These are phyloP conservation scores for Apis mellifera DNA, from an alignment of 1,140 invertebrate genomes.

Conservation along the genomic window DNA sequence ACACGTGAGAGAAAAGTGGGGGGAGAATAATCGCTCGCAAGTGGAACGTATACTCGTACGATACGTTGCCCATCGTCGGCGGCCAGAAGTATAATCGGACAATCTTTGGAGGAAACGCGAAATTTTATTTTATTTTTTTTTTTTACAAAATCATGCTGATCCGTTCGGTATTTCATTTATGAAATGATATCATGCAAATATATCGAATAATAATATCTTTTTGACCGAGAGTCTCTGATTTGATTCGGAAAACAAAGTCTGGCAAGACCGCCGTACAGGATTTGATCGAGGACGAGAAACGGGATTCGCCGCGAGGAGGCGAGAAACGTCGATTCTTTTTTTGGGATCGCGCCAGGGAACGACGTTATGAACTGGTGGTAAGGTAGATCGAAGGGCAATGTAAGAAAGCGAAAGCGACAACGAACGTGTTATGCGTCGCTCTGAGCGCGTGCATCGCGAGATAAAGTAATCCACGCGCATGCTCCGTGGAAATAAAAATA, in stretches of 20 bases:
- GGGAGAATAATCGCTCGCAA: too few species aligned
- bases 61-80: slow-evolving; percentile 46
- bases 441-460: slow-evolving; percentile 61
- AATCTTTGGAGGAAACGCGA: background rate
- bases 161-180: too few species aligned
- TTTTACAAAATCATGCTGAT: background rate
- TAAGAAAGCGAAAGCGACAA: slow-evolving; percentile 65
- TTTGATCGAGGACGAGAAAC: background rate
- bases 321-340: background rate
- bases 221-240: background rate
- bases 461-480: slow-evolving; percentile 49
- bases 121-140: background rate
- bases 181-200: too few species aligned
- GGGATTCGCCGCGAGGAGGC: background rate
- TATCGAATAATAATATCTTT: background rate
- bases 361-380: background rate
- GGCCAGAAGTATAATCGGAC: slow-evolving; percentile 38
- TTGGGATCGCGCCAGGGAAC: background rate
- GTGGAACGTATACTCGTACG: background rate
- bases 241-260: background rate
- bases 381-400: background rate
- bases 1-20: too few species aligned
- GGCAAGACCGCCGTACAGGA: background rate
- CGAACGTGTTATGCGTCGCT: slow-evolving; percentile 64
- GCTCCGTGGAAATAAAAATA: slow-evolving; percentile 44